Percentiles rank a stretch among this genome's conserved stretches.
phyloP scores from a whole-genome alignment of 2,888 invertebrate species.

The Gerris lacustris region DNA sequence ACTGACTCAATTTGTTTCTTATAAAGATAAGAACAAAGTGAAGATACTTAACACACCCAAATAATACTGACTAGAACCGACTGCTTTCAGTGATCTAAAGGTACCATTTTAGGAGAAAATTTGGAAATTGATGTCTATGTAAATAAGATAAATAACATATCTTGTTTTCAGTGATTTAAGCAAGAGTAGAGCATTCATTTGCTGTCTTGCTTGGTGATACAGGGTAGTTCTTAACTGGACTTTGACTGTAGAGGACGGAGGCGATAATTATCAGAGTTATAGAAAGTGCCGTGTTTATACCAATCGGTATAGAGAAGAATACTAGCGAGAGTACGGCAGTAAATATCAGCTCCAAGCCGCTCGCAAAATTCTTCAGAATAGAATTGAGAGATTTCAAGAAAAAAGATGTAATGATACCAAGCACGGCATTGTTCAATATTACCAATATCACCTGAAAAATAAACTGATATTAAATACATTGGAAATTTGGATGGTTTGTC shows the following conservation, averaged over 20 bases:
- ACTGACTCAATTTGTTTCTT: too few relatives aligned
- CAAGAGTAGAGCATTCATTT: too few relatives aligned
- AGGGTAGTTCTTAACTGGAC: conserved; percentile 52
- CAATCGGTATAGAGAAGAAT: conserved; percentile 72
- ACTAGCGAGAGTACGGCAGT: conserved; percentile 80
- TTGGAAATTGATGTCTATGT: too few relatives aligned
- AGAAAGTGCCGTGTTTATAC: conserved; percentile 65
- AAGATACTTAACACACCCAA: too few relatives aligned
- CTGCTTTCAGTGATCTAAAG: too few relatives aligned
- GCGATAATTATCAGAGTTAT: conserved; percentile 72
- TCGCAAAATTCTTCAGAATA: conserved; percentile 89
- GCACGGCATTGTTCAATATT: conserved; percentile 75
- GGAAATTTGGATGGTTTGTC: too few relatives aligned
- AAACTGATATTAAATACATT: background rate
- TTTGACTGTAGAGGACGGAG: conserved; percentile 74
- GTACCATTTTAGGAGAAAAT: too few relatives aligned
- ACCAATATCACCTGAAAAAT: conserved; percentile 37
- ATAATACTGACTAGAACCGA: too few relatives aligned
- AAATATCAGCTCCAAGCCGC: conserved; percentile 79
- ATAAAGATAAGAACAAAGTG: too few relatives aligned
- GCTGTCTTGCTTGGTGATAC: too few relatives aligned
- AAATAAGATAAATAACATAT: too few relatives aligned
- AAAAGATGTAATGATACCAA: conserved; percentile 87
- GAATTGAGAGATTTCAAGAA: conserved; percentile 87
- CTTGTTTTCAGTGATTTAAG: too few relatives aligned